phyloP scores from a whole-genome alignment of 2,113 vertebrate species.

The Choloepus hoffmanni region DNA sequence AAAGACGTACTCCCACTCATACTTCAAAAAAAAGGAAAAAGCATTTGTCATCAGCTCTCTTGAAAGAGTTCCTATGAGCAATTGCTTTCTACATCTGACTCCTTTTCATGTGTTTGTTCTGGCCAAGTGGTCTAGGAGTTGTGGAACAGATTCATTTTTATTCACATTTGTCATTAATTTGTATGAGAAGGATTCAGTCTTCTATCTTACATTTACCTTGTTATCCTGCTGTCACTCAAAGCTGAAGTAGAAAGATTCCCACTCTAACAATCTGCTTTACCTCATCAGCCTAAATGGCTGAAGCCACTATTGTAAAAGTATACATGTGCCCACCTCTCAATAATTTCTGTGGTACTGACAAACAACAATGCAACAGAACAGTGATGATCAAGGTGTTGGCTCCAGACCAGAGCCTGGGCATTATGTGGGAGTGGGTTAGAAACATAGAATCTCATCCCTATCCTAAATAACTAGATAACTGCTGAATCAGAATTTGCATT shows the following conservation, averaged over 20 bases:
- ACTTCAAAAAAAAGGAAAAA: neutral
- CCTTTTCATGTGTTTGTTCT: neutral
- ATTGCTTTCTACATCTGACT: neutral
- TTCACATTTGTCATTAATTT: neutral
- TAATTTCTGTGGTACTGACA: neutral
- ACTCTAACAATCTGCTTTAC: neutral
- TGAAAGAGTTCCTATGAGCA: neutral
- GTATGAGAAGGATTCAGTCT: neutral
- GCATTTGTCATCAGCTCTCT: neutral
- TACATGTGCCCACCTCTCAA: neutral
- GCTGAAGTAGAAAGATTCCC: neutral
- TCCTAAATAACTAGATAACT: neutral
- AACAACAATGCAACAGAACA: rapidly evolving
- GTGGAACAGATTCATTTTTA: neutral
- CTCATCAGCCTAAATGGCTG: neutral
- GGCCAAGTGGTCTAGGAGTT: neutral
- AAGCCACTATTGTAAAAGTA: neutral
- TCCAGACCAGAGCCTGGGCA: neutral
- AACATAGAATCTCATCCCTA: neutral
- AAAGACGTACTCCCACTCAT: neutral
- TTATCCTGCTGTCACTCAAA: neutral
- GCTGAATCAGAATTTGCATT: neutral
- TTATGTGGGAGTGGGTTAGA: neutral
- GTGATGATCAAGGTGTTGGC: neutral
- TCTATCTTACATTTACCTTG: neutral